Percentiles rank a stretch among this genome's conserved stretches.
Conservation (phyloP, 2,797 vertebrate species). For the Coregonus ussuriensis region DNA sequence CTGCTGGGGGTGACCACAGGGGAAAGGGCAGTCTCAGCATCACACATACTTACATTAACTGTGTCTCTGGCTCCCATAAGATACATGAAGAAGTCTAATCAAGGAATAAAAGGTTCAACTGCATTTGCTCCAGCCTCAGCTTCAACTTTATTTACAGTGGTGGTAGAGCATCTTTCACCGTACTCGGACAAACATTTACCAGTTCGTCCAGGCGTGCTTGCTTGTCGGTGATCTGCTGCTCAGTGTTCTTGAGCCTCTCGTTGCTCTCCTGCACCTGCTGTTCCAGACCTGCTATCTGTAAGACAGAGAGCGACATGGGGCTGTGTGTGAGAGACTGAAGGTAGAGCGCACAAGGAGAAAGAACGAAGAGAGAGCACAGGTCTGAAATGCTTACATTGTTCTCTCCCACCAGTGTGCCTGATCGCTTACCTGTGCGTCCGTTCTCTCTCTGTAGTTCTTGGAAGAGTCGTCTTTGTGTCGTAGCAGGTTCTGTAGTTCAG, state of each 20-base stretch:
- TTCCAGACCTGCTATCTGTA: slow-evolving; percentile 82
- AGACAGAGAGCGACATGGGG: background rate
- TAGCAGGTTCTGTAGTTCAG: slow-evolving; percentile 72
- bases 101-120: background rate
- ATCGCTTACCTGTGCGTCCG: slow-evolving; percentile 59
- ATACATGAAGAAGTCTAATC: background rate
- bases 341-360: too few relatives aligned
- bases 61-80: background rate
- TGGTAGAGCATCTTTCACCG: background rate
- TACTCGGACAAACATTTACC: slow-evolving; percentile 62
- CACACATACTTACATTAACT: background rate
- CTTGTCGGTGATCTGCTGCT: slow-evolving; percentile 72
- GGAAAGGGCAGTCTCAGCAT: background rate
- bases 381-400: background rate
- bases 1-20: slow-evolving; percentile 56
- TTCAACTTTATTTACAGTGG: background rate
- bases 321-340: background rate
- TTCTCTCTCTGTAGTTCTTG: slow-evolving; percentile 70
- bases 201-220: slow-evolving; percentile 75
- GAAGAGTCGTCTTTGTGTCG: slow-evolving; percentile 72
- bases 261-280: slow-evolving; percentile 66
- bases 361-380: too few relatives aligned
- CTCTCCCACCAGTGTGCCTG: too few relatives aligned
- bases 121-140: background rate
- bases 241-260: slow-evolving; percentile 68